phyloP scores from a whole-genome alignment of 2,888 invertebrate genomes.

The Aquatica leii region DNA sequence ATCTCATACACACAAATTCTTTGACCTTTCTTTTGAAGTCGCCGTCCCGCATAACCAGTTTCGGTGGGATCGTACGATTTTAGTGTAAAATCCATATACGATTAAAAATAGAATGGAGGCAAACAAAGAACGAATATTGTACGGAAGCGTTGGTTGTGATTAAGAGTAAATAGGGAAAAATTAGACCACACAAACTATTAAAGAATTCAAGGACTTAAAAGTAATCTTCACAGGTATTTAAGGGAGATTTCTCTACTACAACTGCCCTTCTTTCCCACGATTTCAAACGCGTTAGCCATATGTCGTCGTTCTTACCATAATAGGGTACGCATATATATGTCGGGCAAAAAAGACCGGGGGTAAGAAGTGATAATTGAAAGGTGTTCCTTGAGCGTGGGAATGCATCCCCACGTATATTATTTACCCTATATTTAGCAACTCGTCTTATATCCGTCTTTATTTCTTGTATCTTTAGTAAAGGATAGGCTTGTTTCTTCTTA shows the following conservation, averaged over 20 bases:
- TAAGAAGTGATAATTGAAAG: slow-evolving; percentile 41
- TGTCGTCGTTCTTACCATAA: slow-evolving; percentile 51
- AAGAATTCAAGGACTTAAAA: slow-evolving; percentile 42
- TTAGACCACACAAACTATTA: slow-evolving; percentile 11
- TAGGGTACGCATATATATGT: slow-evolving; percentile 33
- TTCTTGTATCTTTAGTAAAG: slow-evolving; percentile 5
- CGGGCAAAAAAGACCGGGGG: slow-evolving; percentile 37
- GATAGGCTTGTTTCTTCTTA: not conserved
- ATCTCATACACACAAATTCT: not conserved
- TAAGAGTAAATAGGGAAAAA: not conserved
- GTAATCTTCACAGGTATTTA: slow-evolving; percentile 48
- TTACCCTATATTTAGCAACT: slow-evolving; percentile 33
- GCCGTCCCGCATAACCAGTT: not conserved
- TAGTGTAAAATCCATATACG: not conserved
- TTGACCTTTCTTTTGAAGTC: slow-evolving; percentile 4
- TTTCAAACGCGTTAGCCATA: slow-evolving; percentile 53
- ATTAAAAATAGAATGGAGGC: not conserved
- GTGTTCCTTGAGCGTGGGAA: slow-evolving; percentile 42
- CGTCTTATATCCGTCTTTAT: slow-evolving; percentile 23
- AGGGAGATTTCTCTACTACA: slow-evolving; percentile 38
- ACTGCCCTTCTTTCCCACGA: slow-evolving; percentile 50
- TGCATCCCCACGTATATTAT: slow-evolving; percentile 30
- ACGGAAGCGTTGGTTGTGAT: not conserved
- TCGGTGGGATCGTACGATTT: not conserved
- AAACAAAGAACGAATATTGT: slow-evolving; percentile 1